These are phyloP conservation scores for Ascidia mentula DNA, from an alignment of 23 tunicate genomes.

Conservation along the genomic window DNA sequence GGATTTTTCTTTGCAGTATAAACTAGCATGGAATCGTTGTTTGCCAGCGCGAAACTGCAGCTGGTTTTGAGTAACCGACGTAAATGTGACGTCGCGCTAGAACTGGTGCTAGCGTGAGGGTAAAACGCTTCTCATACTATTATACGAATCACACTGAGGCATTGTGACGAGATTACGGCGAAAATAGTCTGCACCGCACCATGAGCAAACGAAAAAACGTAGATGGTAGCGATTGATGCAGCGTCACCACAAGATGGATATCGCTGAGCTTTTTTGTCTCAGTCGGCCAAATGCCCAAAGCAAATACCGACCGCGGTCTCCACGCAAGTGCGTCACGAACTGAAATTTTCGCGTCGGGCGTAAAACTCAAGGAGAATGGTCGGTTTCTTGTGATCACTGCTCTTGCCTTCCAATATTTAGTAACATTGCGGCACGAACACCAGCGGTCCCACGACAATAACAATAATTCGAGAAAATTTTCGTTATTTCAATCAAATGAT, in stretches of 20 bases:
- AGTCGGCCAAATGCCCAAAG: background rate
- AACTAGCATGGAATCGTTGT: no score
- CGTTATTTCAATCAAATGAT: background rate
- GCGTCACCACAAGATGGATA: background rate
- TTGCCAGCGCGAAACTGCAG: background rate
- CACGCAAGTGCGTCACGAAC: slow-evolving; percentile 10
- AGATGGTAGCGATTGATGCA: background rate
- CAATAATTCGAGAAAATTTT: background rate
- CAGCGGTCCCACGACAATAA: slow-evolving; percentile 10
- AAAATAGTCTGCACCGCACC: background rate
- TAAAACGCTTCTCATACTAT: background rate
- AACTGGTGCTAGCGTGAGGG: background rate
- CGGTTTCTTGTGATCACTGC: background rate
- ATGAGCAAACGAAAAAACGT: background rate
- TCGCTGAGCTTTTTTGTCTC: background rate
- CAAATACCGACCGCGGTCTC: background rate
- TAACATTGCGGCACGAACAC: background rate
- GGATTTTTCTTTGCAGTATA: background rate
- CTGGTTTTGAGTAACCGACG: background rate
- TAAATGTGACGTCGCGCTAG: no score
- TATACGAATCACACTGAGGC: background rate
- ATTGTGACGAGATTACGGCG: background rate
- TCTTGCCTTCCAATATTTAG: background rate
- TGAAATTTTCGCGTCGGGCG: background rate
- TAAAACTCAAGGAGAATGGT: background rate